Base-by-base conservation (phyloP, 1,140 invertebrate species). In the Monomorium pharaonis region DNA sequence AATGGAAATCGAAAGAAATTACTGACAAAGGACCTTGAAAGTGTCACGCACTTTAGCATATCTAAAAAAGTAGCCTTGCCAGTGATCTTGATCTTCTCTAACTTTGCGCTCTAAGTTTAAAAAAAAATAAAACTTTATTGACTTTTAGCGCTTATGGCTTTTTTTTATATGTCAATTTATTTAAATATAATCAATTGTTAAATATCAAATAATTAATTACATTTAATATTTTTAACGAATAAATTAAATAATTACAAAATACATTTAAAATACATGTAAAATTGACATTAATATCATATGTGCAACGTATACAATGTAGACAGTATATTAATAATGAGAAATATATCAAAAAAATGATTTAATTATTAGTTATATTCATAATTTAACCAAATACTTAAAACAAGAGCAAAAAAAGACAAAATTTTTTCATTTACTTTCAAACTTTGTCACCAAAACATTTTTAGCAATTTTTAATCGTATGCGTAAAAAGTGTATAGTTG, bases 1-100 rank as follows among this genome's bases (percentile, higher is more conserved):
- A 89, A 90, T 90, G 88, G 75, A 87, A 84, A 90, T 90, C 80
- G 75, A 70, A 62, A 74, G 65, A 85, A 27, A 83, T 74, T 83
- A 2, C 18, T 27, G 18, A 24, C 14, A 83, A 74, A 83, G 51
- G 4, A 14, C 37, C 49, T 81, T 30, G 65, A 58, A n/a, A 27
- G 4, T 21, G 58, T 58, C 51, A 14, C 27, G 7, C 14, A 14
- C 16, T 24, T 44, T 58, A 33, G 42, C 44, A 30, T 33, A 58
- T 24, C 10, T 14, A 51, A 81, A n/a, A 81, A 44, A 24, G 24
- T 12, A 44, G 24, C 27, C 72, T 81, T 58, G 65, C 60, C 21
- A 7, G 10, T 24, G 16, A 37, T 16, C 54, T 63, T 14, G 16
- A 18, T 44, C 14, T 72, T 44, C 27, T 51, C 33, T n/a, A 37